Evolutionary conservation across 2,113 vertebrate species (phyloP).

Genomic region (Cyanoderma ruficeps): DNA sequence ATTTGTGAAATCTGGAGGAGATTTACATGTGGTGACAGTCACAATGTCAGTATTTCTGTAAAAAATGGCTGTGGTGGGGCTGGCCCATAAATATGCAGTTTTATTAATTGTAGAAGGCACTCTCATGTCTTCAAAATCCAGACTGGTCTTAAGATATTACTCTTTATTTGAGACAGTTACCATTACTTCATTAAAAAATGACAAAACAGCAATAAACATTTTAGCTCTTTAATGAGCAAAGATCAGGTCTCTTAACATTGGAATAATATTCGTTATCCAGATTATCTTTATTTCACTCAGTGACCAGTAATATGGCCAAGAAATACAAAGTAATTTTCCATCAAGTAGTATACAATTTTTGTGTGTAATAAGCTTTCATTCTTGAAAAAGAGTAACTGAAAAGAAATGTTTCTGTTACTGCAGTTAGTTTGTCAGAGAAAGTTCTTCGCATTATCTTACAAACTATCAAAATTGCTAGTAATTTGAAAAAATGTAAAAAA

Average conservation of each 20-base stretch:
- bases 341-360: slow-evolving; percentile 86
- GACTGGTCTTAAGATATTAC: slow-evolving; percentile 74
- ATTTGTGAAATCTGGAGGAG: background rate
- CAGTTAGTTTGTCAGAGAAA: slow-evolving; percentile 90
- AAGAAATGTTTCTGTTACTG: slow-evolving; percentile 88
- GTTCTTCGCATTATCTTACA: slow-evolving; percentile 87
- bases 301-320: slow-evolving; percentile 78
- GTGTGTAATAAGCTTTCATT: slow-evolving; percentile 86
- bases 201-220: slow-evolving; percentile 86
- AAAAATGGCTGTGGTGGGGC: background rate
- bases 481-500: slow-evolving; percentile 87
- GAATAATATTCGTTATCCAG: slow-evolving; percentile 82
- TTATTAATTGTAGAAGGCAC: slow-evolving; percentile 54
- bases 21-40: background rate
- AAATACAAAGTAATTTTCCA: slow-evolving; percentile 84
- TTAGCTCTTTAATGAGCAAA: slow-evolving; percentile 89
- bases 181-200: slow-evolving; percentile 79
- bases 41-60: background rate
- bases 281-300: slow-evolving; percentile 85
- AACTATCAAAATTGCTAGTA: slow-evolving; percentile 90
- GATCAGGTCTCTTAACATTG: slow-evolving; percentile 82
- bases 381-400: slow-evolving; percentile 89
- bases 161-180: slow-evolving; percentile 76
- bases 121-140: slow-evolving; percentile 71
- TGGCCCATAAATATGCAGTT: background rate